Base-by-base conservation (phyloP, 2,797 vertebrate species). In the Coregonus ussuriensis region DNA sequence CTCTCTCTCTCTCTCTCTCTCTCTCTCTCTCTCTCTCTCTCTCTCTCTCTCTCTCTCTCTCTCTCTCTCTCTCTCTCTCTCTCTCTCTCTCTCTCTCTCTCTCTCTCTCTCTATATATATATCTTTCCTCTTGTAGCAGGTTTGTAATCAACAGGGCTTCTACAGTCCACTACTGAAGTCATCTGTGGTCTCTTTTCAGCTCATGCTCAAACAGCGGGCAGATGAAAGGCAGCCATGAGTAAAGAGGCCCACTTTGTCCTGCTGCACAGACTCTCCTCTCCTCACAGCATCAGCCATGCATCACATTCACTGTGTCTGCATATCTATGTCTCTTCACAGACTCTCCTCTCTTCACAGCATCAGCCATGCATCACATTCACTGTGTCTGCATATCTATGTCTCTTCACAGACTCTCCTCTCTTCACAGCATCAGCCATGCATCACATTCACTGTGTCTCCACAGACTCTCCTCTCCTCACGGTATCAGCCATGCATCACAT, bases 81-180 rank as follows among this genome's bases (percentile, higher is more conserved):
- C 35, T 5, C 76, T 72, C 53, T 65, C 65, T 65, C 21, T 71
- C 73, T 65, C 31, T 51, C 56, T 82, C 47, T 63, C 16, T 63
- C 75, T 69, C 47, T 37, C 52, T 37, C n/a, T n/a, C 4, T 59
- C 54, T n/a, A 6, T 6, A 3, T 4, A 0, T 6, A 59, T n/a
- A 59, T 56, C 15, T 25, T 73, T 54, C 72, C 33, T 77, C 69
- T 31, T 21, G 51, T 72, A 15, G 5, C 25, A 72, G 51, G 11
- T 70, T 47, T 51, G 31, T 53, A 62, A 47, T 52, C 0, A 47
- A 71, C 68, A 59, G 59, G 68, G 56, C 29, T 16, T 33, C 78
- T 29, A 56, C 69, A 72, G 69, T n/a, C 69, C 25, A 52, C 78
- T 21, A 18, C 21, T 47, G 67, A 51, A 54, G 69, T 70, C 7